A percentile compares a stretch with the other conserved stretches of the same genome.
Evolutionary conservation across 1,140 invertebrate species (phyloP).

Genomic region (Dermatophagoides farinae): DNA sequence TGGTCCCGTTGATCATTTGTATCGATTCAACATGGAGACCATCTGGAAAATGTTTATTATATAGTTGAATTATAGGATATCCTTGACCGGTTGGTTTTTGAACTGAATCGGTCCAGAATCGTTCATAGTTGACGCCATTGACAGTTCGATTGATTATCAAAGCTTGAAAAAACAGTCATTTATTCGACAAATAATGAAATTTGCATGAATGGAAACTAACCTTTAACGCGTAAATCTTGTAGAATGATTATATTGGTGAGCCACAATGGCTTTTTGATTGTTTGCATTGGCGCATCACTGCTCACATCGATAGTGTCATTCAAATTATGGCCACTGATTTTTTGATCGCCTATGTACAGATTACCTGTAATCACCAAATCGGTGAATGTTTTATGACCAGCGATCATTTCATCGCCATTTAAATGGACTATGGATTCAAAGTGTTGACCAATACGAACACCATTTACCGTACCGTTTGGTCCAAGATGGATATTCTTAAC

Average conservation of each 20-base stretch:
- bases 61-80: background rate
- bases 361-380: background rate
- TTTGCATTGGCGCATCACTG: no score
- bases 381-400: background rate
- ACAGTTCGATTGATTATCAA: no score
- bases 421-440: background rate
- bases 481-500: background rate
- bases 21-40: background rate
- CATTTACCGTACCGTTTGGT: background rate
- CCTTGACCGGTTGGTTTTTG: no score
- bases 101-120: no score
- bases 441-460: background rate
- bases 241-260: no score
- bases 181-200: no score
- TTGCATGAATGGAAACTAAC: no score
- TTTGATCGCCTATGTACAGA: background rate
- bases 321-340: background rate
- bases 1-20: background rate
- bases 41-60: background rate
- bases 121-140: no score
- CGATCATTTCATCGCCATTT: background rate
- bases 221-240: no score
- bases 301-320: no score
- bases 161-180: no score
- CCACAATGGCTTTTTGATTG: no score